Evolutionary conservation across 1,140 invertebrate species (phyloP).

Genomic region (Drosophila ohnishii): DNA sequence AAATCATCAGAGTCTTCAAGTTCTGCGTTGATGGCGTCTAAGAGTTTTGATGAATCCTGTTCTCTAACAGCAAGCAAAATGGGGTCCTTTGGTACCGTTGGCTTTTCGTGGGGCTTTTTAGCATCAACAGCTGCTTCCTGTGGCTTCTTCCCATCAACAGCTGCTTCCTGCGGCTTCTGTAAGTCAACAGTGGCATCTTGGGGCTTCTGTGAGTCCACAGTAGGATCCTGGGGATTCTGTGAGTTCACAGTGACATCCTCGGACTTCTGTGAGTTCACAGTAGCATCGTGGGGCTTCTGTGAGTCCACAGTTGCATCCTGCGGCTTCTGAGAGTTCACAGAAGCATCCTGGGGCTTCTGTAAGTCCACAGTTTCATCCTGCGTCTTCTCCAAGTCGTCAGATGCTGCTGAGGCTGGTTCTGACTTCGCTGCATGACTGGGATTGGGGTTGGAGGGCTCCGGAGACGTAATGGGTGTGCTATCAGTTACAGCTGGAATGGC

Average conservation of each 20-base stretch:
- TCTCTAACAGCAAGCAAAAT: not conserved
- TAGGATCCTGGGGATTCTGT: too few species aligned
- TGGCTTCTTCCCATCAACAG: not conserved
- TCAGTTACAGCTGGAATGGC: slow-evolving; percentile 35
- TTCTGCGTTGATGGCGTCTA: slow-evolving; percentile 26
- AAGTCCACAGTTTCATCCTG: not conserved
- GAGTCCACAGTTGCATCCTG: not conserved
- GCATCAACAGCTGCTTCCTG: not conserved
- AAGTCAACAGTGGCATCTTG: not conserved
- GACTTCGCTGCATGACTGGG: slow-evolving; percentile 4
- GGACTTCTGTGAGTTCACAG: not conserved
- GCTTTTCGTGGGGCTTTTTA: not conserved
- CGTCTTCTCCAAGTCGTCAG: not conserved
- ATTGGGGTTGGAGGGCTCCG: not conserved
- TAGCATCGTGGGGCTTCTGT: not conserved
- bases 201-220: too few species aligned
- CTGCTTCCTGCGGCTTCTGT: not conserved
- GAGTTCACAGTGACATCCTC: not conserved
- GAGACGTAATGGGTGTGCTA: not conserved
- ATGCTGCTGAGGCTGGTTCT: slow-evolving; percentile 5
- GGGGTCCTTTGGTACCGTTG: not conserved
- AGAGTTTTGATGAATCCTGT: slow-evolving; percentile 2
- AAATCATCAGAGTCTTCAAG: slow-evolving; percentile 46
- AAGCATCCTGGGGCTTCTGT: not conserved
- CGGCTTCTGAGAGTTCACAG: not conserved